Conservation (phyloP, 1,140 invertebrate species). For the Brachionus rubens region DNA sequence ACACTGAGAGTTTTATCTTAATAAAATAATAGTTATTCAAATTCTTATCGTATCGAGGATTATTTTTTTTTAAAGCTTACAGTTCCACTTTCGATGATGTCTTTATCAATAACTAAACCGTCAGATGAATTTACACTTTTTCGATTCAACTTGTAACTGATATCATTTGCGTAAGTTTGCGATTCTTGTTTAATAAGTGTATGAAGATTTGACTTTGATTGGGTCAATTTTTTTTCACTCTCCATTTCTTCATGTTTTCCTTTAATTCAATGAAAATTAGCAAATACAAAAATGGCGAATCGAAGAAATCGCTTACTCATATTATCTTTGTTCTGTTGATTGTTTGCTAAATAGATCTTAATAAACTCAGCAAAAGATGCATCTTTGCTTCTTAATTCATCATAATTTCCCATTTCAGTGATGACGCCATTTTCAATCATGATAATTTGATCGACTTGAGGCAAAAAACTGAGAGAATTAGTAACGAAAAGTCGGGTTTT, state of each 20-base stretch:
- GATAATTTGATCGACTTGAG: conserved; percentile 43
- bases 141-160: neutral
- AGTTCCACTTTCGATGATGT: conserved; percentile 19
- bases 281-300: neutral
- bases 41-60: neutral
- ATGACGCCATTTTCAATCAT: conserved; percentile 37
- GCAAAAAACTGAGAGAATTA: conserved; percentile 46
- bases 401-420: conserved; percentile 45
- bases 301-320: neutral
- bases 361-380: conserved; percentile 33
- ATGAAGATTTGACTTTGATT: conserved; percentile 5
- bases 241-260: conserved; percentile 1
- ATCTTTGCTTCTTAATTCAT: conserved; percentile 16
- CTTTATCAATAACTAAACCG: conserved; percentile 22
- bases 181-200: conserved; percentile 4
- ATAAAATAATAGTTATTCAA: neutral
- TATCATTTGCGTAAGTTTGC: neutral
- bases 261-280: neutral
- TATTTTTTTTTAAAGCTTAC: neutral
- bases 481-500: conserved; percentile 48
- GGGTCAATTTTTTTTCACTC: conserved; percentile 3
- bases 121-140: neutral
- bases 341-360: conserved; percentile 16
- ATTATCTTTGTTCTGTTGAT: conserved; percentile 33
- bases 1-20: conserved; percentile 28